Evolutionary conservation across 2,113 vertebrate genomes (phyloP), one percentile per base, ranked within the genome.

Genomic region (Spea multiplicata): DNA sequence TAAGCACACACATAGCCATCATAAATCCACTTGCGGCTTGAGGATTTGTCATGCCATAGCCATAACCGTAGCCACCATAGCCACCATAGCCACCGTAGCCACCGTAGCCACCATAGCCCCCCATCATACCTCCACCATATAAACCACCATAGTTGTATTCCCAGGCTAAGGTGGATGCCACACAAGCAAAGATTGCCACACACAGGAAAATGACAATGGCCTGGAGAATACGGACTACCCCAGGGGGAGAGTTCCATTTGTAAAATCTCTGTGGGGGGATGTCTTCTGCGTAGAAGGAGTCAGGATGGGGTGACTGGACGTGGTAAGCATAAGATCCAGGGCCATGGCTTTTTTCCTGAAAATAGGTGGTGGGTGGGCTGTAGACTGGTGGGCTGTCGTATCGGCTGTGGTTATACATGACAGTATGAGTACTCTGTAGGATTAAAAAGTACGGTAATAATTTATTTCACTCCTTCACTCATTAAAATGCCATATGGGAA

Each of bases 131-230:
- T 0, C 82, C 78, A 0, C 2, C 52, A 1, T 85, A 75, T 0
- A 90, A 85, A 0, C 84, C 87, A 1, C 92, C 88, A 0, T 94
- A 94, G 57, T 88, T 90, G 48, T 94, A 91, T 5, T 95, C 93
- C 95, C 94, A 96, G 66, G 93, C 92, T 71, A 96, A 77, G 0
- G 95, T 96, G 61, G 95, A 95, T 0, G 94, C 94, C 64, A 95
- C 93, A 0, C 89, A 94, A 81, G 92, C 94, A 1, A 96, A 96
- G 72, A 94, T 91, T 71, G 92, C 81, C 4, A 96, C 77, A 73
- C 93, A 95, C 16, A 96, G 88, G 52, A 95, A 83, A 8, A 89
- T 59, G 0, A 90, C 82, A 0, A 78, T 3, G 6, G 44, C 93
- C 75, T 91, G 85, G 85, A 96, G 87, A 46, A 84, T 86, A 75